Conservation (phyloP, 2,888 invertebrate genomes). For the Spodoptera littoralis region DNA sequence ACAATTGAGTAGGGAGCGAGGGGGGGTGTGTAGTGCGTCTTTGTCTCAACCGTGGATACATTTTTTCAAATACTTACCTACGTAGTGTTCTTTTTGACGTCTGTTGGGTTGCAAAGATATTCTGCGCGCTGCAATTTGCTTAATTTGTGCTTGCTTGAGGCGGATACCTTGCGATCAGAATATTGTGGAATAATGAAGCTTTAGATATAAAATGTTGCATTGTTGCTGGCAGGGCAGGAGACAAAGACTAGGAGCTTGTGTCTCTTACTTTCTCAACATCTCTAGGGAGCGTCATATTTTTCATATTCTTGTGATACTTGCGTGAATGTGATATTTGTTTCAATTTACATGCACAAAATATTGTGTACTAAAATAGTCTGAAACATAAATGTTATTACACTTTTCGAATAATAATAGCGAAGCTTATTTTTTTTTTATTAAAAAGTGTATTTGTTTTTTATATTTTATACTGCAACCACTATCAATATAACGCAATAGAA, state of each 20-base stretch:
- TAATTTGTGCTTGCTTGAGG: constrained; percentile 28
- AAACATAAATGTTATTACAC: constrained; percentile 25
- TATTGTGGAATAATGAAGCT: constrained; percentile 35
- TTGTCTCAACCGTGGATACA: constrained; percentile 71
- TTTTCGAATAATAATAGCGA: constrained; percentile 2
- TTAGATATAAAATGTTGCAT: constrained; percentile 27
- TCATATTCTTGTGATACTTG: constrained; percentile 35
- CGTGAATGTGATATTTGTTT: constrained; percentile 46
- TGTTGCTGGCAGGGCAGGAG: constrained; percentile 15
- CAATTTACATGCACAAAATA: constrained; percentile 39
- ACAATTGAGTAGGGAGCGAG: constrained; percentile 82
- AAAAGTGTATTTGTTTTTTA: no score
- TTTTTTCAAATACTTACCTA: constrained; percentile 58
- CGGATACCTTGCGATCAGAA: constrained; percentile 23
- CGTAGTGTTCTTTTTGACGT: constrained; percentile 69
- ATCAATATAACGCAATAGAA: no score
- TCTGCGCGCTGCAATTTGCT: constrained; percentile 33
- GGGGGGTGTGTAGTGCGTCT: constrained; percentile 73
- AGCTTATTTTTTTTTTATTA: no score
- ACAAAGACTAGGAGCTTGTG: constrained; percentile 18
- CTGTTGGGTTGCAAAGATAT: constrained; percentile 45
- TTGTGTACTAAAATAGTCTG: constrained; percentile 35
- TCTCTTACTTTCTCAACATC: constrained; percentile 23
- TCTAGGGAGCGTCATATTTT: constrained; percentile 41
- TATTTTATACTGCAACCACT: no score